Conservation (phyloP, 92 coral and sea anemone species). For the Phenganax subtilis region DNA sequence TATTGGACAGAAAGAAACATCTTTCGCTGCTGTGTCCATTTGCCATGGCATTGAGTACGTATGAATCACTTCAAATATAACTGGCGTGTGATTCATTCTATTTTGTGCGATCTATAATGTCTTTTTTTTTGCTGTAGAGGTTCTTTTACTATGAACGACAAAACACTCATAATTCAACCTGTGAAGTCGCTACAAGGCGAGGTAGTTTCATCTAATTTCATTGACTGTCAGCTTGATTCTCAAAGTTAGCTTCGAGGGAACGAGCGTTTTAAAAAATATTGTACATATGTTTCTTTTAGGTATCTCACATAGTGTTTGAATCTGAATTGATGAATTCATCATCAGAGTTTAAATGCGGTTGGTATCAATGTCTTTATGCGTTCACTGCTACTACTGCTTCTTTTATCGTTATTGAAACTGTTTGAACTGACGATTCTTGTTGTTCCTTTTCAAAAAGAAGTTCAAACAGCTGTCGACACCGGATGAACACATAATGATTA, state of each 20-base stretch:
- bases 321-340: not conserved
- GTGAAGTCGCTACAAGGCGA: constrained; percentile 20
- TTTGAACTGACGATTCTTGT: no score
- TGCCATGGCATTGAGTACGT: constrained; percentile 27
- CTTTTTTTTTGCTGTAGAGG: not conserved
- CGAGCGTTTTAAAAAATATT: no score
- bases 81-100: not conserved
- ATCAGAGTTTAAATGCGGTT: constrained; percentile 12
- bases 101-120: no score
- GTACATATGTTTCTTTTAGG: not conserved
- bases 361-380: not conserved
- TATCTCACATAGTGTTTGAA: constrained; percentile 23
- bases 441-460: no score
- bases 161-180: constrained; percentile 15
- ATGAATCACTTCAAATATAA: no score
- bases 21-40: constrained; percentile 5
- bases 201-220: not conserved
- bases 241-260: not conserved
- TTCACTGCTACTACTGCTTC: not conserved
- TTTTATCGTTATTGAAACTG: not conserved
- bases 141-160: constrained; percentile 9
- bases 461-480: no score
- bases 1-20: constrained; percentile 6
- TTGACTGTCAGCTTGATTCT: no score
- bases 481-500: no score